phyloP scores from a whole-genome alignment of 2,113 vertebrate species.

The Mus spicilegus region DNA sequence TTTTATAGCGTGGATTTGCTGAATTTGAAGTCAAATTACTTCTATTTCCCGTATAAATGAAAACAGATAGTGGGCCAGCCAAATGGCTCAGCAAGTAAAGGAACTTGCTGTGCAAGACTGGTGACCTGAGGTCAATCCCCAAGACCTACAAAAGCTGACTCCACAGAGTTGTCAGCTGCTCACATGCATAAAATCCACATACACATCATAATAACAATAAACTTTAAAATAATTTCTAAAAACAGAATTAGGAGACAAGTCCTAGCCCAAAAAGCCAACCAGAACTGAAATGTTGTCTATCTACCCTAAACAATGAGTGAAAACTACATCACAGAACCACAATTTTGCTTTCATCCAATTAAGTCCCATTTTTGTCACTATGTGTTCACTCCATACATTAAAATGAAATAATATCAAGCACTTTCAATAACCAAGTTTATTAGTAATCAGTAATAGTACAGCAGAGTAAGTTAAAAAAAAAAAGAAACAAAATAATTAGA shows the following conservation, averaged over 20 bases:
- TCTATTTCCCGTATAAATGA: not conserved
- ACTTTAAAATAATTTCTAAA: not conserved
- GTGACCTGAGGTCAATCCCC: not conserved
- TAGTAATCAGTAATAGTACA: not conserved
- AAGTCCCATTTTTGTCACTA: not conserved
- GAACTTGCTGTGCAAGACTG: not conserved
- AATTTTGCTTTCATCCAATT: conserved; percentile 30
- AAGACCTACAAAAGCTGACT: not conserved
- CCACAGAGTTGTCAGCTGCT: not conserved
- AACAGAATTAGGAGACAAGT: not conserved
- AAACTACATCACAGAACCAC: not conserved
- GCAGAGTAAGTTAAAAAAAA: not conserved
- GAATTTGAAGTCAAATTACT: conserved; percentile 9
- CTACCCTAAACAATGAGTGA: not conserved
- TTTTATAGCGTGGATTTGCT: not conserved
- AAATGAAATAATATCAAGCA: conserved; percentile 8
- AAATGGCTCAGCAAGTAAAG: not conserved
- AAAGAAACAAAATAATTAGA: not conserved
- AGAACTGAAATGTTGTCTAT: not conserved
- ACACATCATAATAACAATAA: not conserved
- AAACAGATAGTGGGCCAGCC: not conserved
- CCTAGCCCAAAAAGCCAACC: not conserved
- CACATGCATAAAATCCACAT: not conserved
- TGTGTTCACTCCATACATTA: not conserved
- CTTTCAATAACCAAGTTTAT: not conserved